Evolutionary conservation across 2,113 vertebrate species (phyloP), one percentile per base, ranked within the genome.

Genomic region (Percina caprodes): DNA sequence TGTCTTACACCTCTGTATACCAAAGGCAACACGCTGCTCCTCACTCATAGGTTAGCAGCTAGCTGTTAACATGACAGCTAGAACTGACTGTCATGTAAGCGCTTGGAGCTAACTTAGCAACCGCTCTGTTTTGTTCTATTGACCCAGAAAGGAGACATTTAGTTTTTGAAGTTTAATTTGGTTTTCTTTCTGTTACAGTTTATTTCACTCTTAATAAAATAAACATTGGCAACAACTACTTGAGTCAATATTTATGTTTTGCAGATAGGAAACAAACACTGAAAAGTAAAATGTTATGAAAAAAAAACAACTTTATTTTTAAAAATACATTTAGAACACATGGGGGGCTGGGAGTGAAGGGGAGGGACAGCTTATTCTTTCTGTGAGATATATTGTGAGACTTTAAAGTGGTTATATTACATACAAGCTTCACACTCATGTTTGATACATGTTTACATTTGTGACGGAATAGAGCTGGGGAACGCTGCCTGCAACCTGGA

Each of bases 291-390:
- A 21, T 61, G 72, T 80, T 88, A 87, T n/a, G 76, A 68, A 86
- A 80, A 88, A 65, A 68, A 45, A 12, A 21, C 68, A 45, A 12
- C 30, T 93, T 91, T 91, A 91, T 94, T 92, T 94, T 92, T 65
- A 83, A 55, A 88, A 86, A 81, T 60, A 58, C 63, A 85, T 85
- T 82, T 83, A 77, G 74, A 85, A 78, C 82, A 89, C 66, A 39
- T 19, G 35, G 42, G 24, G 35, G n/a, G 6, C 2, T 0, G 69
- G 56, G 83, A 15, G 70, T 55, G 76, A 10, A 16, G 7, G 19
- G 56, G 55, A 23, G 8, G 26, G 33, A 39, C 74, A 84, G 82
- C 81, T 90, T 91, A 86, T 88, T 81, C 69, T 30, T 72, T 84
- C 45, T 69, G 83, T 73, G 86, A 85, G 4, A 77, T 75, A 19